Conservation (phyloP, 1,140 invertebrate species). For the Dreissena polymorpha region DNA sequence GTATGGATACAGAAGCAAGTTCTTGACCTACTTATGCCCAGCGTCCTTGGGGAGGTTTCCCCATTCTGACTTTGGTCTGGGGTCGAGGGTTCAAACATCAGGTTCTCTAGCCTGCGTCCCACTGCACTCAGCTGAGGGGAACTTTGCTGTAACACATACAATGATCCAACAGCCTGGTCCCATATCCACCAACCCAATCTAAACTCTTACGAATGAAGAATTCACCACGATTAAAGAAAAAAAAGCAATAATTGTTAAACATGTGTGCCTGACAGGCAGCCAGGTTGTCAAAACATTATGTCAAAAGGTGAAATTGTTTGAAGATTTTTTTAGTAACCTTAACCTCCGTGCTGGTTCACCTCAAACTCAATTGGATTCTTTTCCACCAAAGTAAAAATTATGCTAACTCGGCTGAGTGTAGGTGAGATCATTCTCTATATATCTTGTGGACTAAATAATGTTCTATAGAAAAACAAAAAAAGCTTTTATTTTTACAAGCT, state of each 20-base stretch:
- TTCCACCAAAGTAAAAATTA: no score
- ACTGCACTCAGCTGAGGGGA: constrained; percentile 75
- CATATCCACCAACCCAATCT: background rate
- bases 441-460: no score
- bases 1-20: background rate
- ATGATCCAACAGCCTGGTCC: background rate
- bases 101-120: constrained; percentile 90
- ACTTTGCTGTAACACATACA: constrained; percentile 34
- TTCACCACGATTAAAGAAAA: background rate
- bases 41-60: background rate
- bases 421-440: no score
- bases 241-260: background rate
- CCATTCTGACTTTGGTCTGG: constrained; percentile 21
- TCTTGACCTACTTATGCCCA: background rate
- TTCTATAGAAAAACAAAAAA: no score
- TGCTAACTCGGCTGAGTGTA: no score
- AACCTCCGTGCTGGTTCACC: no score
- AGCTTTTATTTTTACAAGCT: no score
- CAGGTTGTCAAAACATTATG: no score
- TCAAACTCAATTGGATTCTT: no score
- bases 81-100: constrained; percentile 85
- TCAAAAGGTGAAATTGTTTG: no score
- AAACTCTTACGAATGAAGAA: background rate
- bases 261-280: background rate
- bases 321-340: no score